Conservation (phyloP, 2,113 vertebrate species). For the Cryptotis parvus region DNA sequence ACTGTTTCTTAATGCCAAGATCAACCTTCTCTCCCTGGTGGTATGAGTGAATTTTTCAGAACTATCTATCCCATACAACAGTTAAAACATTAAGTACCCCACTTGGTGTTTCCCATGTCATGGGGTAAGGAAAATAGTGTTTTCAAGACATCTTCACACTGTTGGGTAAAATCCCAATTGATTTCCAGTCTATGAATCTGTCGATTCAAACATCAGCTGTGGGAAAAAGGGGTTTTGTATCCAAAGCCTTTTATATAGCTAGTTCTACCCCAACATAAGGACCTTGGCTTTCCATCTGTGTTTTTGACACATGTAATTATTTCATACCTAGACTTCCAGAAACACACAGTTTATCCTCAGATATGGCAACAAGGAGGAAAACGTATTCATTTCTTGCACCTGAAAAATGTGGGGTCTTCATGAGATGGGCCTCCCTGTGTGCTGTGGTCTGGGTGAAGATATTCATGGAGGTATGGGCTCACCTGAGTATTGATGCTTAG, state of each 20-base stretch:
- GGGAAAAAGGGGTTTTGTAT: not conserved
- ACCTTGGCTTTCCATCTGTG: not conserved
- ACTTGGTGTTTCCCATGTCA: not conserved
- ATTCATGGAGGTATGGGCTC: not conserved
- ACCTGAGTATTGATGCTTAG: not conserved
- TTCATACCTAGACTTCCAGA: conserved; percentile 5
- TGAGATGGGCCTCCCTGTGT: not conserved
- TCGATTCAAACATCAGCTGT: not conserved
- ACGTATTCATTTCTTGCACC: not conserved
- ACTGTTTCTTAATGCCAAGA: not conserved
- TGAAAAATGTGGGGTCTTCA: not conserved
- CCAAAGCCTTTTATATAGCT: not conserved
- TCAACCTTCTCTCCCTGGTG: conserved; percentile 28
- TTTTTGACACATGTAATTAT: not conserved
- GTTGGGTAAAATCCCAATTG: not conserved
- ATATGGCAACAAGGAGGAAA: conserved; percentile 1
- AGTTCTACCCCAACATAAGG: not conserved
- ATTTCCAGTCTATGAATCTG: conserved; percentile 40
- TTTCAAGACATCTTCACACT: conserved; percentile 5
- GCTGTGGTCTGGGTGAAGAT: not conserved
- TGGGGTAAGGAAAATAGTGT: conserved; percentile 9
- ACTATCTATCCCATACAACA: not conserved
- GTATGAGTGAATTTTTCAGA: conserved; percentile 37
- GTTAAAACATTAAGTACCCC: not conserved
- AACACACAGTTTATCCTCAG: not conserved